Percentiles rank a stretch among this genome's conserved stretches.
Evolutionary conservation across 1,140 invertebrate species (phyloP).

Genomic region (Oedothorax gibbosus): DNA sequence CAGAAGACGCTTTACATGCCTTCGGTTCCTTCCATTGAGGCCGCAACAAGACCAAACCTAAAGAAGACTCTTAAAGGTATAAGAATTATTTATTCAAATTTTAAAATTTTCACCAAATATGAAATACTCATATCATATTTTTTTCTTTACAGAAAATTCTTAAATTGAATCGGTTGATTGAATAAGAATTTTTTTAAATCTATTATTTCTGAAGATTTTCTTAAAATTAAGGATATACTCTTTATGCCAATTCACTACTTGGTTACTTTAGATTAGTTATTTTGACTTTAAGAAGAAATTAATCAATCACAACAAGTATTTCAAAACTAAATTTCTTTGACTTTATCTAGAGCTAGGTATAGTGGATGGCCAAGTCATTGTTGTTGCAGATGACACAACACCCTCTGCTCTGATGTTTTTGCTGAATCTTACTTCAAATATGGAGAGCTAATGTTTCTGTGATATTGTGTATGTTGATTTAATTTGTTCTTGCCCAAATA

Average conservation of each 20-base stretch:
- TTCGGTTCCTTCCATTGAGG: constrained; percentile 87
- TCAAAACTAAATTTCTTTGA: background rate
- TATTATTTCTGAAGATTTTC: background rate
- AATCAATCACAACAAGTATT: too few species aligned
- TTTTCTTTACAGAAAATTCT: background rate
- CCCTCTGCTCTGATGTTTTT: constrained; percentile 80
- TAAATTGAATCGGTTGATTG: too few species aligned
- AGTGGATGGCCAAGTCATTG: constrained; percentile 82
- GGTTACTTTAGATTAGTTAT: too few species aligned
- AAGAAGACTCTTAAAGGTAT: constrained; percentile 80
- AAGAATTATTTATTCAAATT: background rate
- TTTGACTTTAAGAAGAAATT: too few species aligned
- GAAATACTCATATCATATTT: background rate
- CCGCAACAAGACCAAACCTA: constrained; percentile 84
- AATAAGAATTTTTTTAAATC: background rate
- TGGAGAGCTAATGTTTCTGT: constrained; percentile 31
- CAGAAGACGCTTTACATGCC: constrained; percentile 94
- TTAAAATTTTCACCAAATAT: background rate
- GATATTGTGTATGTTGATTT: constrained; percentile 3
- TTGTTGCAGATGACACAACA: constrained; percentile 90
- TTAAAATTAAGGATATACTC: too few species aligned
- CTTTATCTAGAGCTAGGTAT: constrained; percentile 80
- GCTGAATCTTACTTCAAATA: constrained; percentile 65
- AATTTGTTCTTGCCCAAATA: background rate
- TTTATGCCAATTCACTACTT: too few species aligned